A percentile compares a stretch with the other conserved stretches of the same genome.
These are phyloP conservation scores for Anas georgica DNA, from an alignment of 2,797 vertebrate genomes.

Conservation along the genomic window DNA sequence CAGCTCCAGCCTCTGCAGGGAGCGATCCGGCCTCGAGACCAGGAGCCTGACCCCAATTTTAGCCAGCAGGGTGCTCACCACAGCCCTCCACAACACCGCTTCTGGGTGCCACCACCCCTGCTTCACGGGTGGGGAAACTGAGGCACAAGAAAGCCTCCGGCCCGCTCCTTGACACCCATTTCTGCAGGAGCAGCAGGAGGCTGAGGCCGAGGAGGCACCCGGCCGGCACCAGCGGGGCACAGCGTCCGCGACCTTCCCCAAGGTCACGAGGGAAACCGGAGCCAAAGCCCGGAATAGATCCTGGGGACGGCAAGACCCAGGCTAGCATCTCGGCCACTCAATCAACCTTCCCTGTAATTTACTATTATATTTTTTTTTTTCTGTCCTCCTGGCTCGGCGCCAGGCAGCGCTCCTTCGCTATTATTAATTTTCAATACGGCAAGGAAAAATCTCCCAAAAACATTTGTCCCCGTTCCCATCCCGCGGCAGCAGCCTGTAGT, in stretches of 20 bases:
- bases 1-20: too few relatives aligned
- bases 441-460: neutral
- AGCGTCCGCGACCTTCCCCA: neutral
- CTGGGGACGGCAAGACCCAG: neutral
- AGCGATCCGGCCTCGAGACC: neutral
- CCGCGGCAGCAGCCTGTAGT: neutral
- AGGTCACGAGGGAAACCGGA: accelerated
- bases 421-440: neutral
- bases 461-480: neutral
- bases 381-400: neutral
- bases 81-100: neutral
- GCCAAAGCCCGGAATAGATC: slow-evolving; percentile 5
- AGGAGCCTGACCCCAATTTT: neutral
- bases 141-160: neutral
- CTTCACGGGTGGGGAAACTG: neutral
- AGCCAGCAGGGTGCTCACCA: neutral
- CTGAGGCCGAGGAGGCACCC: accelerated
- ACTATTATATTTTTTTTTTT: too few relatives aligned
- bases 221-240: neutral
- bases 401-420: neutral
- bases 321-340: neutral
- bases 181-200: neutral
- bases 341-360: neutral
- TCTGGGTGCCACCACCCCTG: neutral
- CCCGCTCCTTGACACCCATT: neutral